Conservation (phyloP, 2,797 vertebrate genomes). For the Scyliorhinus canicula region DNA sequence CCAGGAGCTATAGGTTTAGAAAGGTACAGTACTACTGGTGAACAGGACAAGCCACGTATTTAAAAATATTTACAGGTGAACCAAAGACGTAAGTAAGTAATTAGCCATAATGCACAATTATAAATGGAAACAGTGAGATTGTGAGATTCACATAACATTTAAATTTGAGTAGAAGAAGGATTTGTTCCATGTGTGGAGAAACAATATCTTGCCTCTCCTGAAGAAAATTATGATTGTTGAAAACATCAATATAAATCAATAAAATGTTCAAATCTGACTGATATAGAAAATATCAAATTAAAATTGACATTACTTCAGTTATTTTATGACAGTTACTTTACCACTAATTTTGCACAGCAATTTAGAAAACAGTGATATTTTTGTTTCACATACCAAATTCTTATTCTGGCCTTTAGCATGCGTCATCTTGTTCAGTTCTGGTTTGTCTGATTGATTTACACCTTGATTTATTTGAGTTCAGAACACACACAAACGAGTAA, state of each 20-base stretch:
- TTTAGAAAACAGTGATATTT: neutral
- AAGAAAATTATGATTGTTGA: neutral
- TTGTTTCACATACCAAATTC: conserved; percentile 10
- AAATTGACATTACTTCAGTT: neutral
- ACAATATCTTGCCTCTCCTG: neutral
- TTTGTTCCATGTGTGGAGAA: neutral
- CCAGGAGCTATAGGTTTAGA: neutral
- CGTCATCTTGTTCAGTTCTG: neutral
- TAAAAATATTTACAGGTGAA: neutral
- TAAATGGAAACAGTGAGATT: neutral
- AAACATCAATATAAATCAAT: neutral
- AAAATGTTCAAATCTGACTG: neutral
- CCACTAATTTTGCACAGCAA: neutral
- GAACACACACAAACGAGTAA: neutral
- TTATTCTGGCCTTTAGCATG: neutral
- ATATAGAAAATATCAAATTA: neutral
- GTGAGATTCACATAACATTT: neutral
- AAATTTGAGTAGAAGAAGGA: neutral
- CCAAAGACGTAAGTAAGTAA: neutral
- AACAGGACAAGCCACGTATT: neutral
- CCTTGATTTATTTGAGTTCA: neutral
- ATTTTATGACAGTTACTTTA: neutral
- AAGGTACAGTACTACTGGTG: neutral
- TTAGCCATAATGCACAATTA: neutral
- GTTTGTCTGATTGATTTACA: conserved; percentile 4